Evolutionary conservation across 2,797 vertebrate species (phyloP).

Genomic region (Hyperoplus immaculatus): DNA sequence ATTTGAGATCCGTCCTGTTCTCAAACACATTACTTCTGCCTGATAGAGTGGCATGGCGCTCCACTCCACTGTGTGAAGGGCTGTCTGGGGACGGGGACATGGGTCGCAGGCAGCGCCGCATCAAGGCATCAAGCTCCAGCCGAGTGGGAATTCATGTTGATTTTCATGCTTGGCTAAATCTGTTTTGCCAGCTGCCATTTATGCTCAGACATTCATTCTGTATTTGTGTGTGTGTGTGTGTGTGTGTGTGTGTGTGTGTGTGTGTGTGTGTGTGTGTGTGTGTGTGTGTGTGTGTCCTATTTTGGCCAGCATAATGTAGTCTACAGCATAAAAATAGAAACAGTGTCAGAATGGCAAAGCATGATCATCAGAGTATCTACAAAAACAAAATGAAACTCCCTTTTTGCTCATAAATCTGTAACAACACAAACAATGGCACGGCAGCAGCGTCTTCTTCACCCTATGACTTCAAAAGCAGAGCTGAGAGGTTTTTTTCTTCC

Average conservation of each 20-base stretch:
- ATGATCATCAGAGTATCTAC: background rate
- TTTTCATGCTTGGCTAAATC: slow-evolving; percentile 78
- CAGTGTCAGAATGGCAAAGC: slow-evolving; percentile 26
- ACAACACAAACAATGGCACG: slow-evolving; percentile 22
- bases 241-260: too few relatives aligned
- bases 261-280: slow-evolving; percentile 27
- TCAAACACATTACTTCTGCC: slow-evolving; percentile 54
- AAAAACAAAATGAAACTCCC: slow-evolving; percentile 29
- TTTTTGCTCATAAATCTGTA: slow-evolving; percentile 22
- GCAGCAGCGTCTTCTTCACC: slow-evolving; percentile 36
- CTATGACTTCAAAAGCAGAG: slow-evolving; percentile 62
- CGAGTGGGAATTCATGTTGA: slow-evolving; percentile 77
- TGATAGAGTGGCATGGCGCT: slow-evolving; percentile 45
- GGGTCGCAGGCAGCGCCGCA: slow-evolving; percentile 64
- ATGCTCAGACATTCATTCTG: slow-evolving; percentile 75
- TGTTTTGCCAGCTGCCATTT: slow-evolving; percentile 84
- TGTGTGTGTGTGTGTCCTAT: slow-evolving; percentile 55
- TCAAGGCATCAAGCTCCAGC: slow-evolving; percentile 73
- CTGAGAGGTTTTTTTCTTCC: slow-evolving; percentile 67
- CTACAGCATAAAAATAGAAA: slow-evolving; percentile 59
- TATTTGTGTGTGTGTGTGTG: slow-evolving; percentile 57
- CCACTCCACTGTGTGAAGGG: slow-evolving; percentile 60
- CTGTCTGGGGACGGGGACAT: slow-evolving; percentile 70
- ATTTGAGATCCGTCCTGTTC: slow-evolving; percentile 46
- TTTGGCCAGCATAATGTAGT: slow-evolving; percentile 53